These are phyloP conservation scores for Adelphocoris suturalis DNA, from an alignment of 2,888 invertebrate species.

Conservation along the genomic window DNA sequence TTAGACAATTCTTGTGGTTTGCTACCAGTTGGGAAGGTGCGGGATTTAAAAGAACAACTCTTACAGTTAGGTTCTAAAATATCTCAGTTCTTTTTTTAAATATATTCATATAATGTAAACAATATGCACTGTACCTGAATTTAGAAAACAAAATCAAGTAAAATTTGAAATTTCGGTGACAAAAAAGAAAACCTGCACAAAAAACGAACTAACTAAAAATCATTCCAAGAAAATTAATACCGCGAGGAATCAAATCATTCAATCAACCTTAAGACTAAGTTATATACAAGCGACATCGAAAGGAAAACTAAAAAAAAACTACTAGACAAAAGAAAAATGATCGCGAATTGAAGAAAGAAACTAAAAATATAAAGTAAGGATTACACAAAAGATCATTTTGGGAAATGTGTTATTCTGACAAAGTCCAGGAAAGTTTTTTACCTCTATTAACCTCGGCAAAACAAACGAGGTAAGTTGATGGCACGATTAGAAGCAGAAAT, in stretches of 20 bases:
- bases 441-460: background rate
- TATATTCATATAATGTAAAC: slow-evolving; percentile 34
- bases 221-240: slow-evolving; percentile 37
- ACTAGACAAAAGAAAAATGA: background rate
- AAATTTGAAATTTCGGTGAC: background rate
- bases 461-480: slow-evolving; percentile 14
- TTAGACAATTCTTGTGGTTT: no score
- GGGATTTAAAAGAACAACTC: background rate
- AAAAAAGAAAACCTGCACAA: slow-evolving; percentile 20
- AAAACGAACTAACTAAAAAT: slow-evolving; percentile 24
- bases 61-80: slow-evolving; percentile 41
- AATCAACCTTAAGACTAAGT: slow-evolving; percentile 20
- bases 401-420: no score
- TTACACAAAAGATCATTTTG: slow-evolving; percentile 40
- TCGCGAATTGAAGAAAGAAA: background rate
- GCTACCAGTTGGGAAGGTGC: background rate
- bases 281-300: slow-evolving; percentile 47
- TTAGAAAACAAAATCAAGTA: slow-evolving; percentile 27
- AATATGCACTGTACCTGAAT: slow-evolving; percentile 38
- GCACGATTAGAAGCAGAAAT: slow-evolving; percentile 31
- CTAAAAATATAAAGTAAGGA: background rate
- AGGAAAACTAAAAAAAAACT: slow-evolving; percentile 32
- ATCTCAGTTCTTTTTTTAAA: slow-evolving; percentile 58
- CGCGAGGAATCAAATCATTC: slow-evolving; percentile 48
- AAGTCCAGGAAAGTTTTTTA: background rate